Base-by-base conservation (phyloP, 2,113 vertebrate species). In the Sminthopsis crassicaudata region DNA sequence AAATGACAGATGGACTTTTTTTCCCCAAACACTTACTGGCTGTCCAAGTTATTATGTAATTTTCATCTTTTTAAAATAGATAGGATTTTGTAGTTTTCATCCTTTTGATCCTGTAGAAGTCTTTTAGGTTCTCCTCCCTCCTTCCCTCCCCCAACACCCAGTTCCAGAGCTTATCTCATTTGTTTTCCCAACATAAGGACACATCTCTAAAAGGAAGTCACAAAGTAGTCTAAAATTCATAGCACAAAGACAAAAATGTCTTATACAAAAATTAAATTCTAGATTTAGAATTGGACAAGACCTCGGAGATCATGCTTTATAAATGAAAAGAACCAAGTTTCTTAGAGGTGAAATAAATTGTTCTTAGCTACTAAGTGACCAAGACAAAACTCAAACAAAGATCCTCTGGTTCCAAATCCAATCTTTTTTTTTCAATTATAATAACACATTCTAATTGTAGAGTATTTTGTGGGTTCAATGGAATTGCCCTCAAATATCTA, bases 1-100 rank as follows among this genome's bases (percentile, higher is more conserved):
- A 93, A 90, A 91, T 48, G 89, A 95, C 92, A 97, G 94, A 94
- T 94, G 94, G 57, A 46, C 51, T 67, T 89, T 91, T 48, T 91
- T 26, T 48, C 52, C 54, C 88, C 96, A 27, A 90, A 51, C 57
- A 90, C 19, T 92, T 97, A 8, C 67, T 94, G 36, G 12, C 46
- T 94, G 25, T 57, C 57, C 57, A 92, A 52, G 26, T 94, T 90
- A 90, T 51, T 96, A 95, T 8, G 19, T 57, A 89, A 95, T n/a
- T 2, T 60, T 51, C 92, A 95, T 19, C 46, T 90, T 14, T 91
- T 94, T 93, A 91, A 52, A 96, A 88, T 95, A 91, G 91, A n/a
- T 53, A 1, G 36, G 90, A 51, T 90, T 96, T 91, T 46, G 48
- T 92, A 89, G 88, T 90, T n/a, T 92, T 96, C 94, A 53, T 91